Evolutionary conservation across 1,140 invertebrate species (phyloP).

Genomic region (Drosophila neocordata): DNA sequence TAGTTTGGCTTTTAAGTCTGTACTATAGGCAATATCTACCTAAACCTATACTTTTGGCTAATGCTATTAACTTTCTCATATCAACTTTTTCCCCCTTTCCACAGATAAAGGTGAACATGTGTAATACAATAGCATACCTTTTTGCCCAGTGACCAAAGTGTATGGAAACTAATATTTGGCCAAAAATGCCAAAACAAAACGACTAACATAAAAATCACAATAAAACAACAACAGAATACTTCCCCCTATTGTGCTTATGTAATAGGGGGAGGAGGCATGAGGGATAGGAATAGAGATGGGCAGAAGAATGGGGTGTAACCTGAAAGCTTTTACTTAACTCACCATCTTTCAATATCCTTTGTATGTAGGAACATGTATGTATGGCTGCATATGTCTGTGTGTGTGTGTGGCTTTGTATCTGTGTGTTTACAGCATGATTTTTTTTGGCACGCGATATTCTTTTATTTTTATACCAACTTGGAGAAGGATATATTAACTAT

Average conservation of each 20-base stretch:
- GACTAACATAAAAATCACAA: slow-evolving; percentile 71
- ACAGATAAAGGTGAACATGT: slow-evolving; percentile 15
- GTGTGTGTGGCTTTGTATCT: slow-evolving; percentile 3
- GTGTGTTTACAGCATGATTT: slow-evolving; percentile 15
- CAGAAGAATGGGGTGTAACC: slow-evolving; percentile 1
- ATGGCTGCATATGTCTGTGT: background rate
- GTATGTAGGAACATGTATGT: background rate
- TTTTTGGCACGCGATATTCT: slow-evolving; percentile 67
- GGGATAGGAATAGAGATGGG: background rate
- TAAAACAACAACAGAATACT: slow-evolving; percentile 45
- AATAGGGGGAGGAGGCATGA: slow-evolving; percentile 12
- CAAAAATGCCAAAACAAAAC: slow-evolving; percentile 64
- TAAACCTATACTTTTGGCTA: background rate
- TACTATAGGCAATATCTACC: background rate
- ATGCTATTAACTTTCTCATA: slow-evolving; percentile 37
- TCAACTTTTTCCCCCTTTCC: background rate
- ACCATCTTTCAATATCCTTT: slow-evolving; percentile 11
- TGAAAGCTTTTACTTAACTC: slow-evolving; percentile 56
- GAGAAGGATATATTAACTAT: background rate
- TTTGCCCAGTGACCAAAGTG: slow-evolving; percentile 32
- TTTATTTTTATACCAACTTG: background rate
- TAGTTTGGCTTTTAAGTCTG: background rate
- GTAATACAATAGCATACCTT: slow-evolving; percentile 58
- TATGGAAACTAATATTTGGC: slow-evolving; percentile 69
- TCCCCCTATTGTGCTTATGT: slow-evolving; percentile 31